Base-by-base conservation (phyloP, 1,140 invertebrate species). In the Ceratitis capitata region DNA sequence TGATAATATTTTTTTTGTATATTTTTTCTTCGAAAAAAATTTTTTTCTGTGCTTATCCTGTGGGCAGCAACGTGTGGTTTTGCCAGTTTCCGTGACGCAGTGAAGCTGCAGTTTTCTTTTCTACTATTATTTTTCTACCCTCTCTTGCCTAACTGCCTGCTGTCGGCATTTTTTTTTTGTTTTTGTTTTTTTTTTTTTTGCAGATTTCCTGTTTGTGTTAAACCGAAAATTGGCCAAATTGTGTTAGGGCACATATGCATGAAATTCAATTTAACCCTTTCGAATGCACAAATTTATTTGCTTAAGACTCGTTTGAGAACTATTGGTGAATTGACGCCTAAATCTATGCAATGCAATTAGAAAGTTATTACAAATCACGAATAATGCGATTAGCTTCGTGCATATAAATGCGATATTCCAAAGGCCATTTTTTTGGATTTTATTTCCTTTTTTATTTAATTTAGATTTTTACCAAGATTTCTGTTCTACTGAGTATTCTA, bases 191-290 rank as follows among this genome's bases (percentile, higher is more conserved):
- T n/a, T n/a, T n/a, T n/a, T 45, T 45, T 56, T 42, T n/a, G n/a
- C 39, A 23, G 69, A 58, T 23, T 42, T 51, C 64, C 32, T 85
- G 61, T 87, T 88, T 86, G 87, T 87, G 88, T 83, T 83, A 83
- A 90, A 90, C 88, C 87, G 89, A 90, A 88, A 90, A 90, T 90
- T 90, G 89, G 89, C 88, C 88, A 90, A 90, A 90, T 90, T 90
- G 89, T 90, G 87, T 90, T 90, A 90, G 88, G 88, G 88, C 89
- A 90, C 89, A 90, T 90, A 90, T 90, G 89, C 89, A 89, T 90
- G 89, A 90, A 90, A 90, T 90, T 90, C 88, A 88, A 90, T 90
- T 90, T 88, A 35, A 69, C 69, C 39, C 69, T 78, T 78, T 23
- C n/a, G 32, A 12, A 32, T 14, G 23, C 51, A 35, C 47, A 51